These are phyloP conservation scores for Pelobates fuscus DNA, from an alignment of 2,113 vertebrate genomes.

Conservation along the genomic window DNA sequence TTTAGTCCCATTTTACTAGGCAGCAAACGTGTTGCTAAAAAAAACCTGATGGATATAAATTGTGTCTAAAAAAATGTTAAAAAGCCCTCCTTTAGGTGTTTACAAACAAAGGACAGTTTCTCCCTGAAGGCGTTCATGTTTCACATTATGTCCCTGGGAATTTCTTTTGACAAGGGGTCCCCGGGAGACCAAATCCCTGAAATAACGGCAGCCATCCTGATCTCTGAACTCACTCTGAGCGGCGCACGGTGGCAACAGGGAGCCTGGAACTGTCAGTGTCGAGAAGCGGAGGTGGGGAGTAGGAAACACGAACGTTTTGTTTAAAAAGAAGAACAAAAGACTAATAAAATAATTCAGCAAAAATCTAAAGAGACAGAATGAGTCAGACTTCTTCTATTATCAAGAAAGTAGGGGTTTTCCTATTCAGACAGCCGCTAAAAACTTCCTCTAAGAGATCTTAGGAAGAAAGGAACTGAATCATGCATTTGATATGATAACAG, in stretches of 20 bases:
- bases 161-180: slow-evolving; percentile 35
- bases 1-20: too few species aligned
- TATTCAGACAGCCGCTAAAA: slow-evolving; percentile 22
- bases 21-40: too few species aligned
- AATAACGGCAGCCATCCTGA: slow-evolving; percentile 45
- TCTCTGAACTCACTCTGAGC: not conserved
- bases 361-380: slow-evolving; percentile 40
- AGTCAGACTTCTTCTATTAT: slow-evolving; percentile 7
- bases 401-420: not conserved
- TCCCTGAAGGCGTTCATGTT: slow-evolving; percentile 34
- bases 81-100: not conserved
- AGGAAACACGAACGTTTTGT: slow-evolving; percentile 42
- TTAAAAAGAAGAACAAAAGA: slow-evolving; percentile 20
- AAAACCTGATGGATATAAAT: too few species aligned
- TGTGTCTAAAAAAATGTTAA: too few species aligned
- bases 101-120: slow-evolving; percentile 3
- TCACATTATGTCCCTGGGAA: slow-evolving; percentile 33
- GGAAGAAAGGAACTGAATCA: slow-evolving; percentile 17
- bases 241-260: not conserved
- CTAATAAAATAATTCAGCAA: slow-evolving; percentile 34
- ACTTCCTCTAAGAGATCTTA: slow-evolving; percentile 8
- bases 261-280: slow-evolving; percentile 44
- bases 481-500: slow-evolving; percentile 35
- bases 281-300: not conserved
- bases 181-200: slow-evolving; percentile 7